phyloP scores from a whole-genome alignment of 2,797 vertebrate species.

The Hippocampus kuda region DNA sequence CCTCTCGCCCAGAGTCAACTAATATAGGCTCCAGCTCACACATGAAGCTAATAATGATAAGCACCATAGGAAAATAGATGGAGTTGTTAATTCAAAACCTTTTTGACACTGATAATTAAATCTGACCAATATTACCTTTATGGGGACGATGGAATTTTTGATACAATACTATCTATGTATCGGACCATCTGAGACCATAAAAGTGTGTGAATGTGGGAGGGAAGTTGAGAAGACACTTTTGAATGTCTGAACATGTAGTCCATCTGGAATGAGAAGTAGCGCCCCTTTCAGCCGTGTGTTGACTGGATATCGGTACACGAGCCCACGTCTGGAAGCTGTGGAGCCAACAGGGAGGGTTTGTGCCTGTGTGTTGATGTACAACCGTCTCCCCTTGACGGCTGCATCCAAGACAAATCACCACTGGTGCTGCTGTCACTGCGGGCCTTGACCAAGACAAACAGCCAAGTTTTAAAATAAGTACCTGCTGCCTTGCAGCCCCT shows the following conservation, averaged over 20 bases:
- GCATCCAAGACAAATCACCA: constrained; percentile 70
- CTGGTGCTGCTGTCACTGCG: constrained; percentile 60
- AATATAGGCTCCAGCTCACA: too few species aligned
- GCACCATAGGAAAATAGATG: not conserved
- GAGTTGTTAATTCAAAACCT: too few species aligned
- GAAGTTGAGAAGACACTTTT: not conserved
- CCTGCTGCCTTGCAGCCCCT: constrained; percentile 44
- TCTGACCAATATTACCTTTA: not conserved
- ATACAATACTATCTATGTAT: not conserved
- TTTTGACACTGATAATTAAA: not conserved
- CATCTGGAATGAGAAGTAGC: constrained; percentile 20
- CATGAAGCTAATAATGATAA: not conserved
- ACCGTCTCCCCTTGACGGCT: constrained; percentile 44
- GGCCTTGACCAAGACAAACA: constrained; percentile 71
- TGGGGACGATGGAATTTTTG: not conserved
- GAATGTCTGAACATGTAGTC: not conserved
- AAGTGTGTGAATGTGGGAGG: not conserved
- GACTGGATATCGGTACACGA: constrained; percentile 52
- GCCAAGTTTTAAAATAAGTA: constrained; percentile 60
- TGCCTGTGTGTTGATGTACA: constrained; percentile 30
- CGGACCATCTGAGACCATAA: not conserved
- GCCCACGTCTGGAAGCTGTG: constrained; percentile 31
- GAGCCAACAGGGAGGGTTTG: constrained; percentile 38
- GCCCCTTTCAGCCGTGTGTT: constrained; percentile 41
- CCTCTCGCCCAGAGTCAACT: too few species aligned